Evolutionary conservation across 2,113 vertebrate genomes (phyloP).

Genomic region (Cyanistes caeruleus): DNA sequence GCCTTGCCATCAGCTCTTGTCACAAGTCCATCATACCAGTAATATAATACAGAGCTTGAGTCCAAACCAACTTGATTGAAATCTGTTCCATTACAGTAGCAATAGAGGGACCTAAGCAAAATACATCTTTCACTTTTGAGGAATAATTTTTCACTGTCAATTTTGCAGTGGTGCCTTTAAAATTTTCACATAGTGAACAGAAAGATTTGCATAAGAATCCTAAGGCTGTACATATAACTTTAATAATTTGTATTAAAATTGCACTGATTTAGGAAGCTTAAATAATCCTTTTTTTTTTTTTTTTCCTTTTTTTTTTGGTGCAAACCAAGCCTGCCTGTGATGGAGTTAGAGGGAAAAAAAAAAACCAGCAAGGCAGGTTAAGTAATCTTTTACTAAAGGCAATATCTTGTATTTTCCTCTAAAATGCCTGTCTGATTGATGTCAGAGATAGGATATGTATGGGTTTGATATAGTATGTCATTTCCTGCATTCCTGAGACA

Average conservation of each 20-base stretch:
- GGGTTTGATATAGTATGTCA: background rate
- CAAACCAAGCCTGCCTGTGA: background rate
- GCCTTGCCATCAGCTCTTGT: background rate
- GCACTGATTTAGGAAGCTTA: background rate
- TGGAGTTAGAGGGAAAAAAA: background rate
- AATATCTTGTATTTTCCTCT: background rate
- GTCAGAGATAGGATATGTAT: background rate
- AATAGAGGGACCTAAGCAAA: background rate
- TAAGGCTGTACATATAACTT: background rate
- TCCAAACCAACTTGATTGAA: background rate
- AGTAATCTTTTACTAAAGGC: background rate
- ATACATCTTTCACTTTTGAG: background rate
- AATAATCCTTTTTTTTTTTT: background rate
- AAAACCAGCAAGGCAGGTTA: background rate
- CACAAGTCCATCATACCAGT: background rate
- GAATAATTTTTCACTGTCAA: background rate
- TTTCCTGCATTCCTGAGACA: background rate
- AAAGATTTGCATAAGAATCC: background rate
- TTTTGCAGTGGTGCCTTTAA: fast-evolving
- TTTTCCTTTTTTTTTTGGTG: background rate
- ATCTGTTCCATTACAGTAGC: background rate
- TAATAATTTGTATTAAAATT: background rate
- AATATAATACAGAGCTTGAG: background rate
- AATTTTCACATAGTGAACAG: background rate
- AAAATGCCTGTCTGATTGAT: background rate